Base-by-base conservation (phyloP, 2,797 vertebrate genomes). In the Pelochelys cantorii region DNA sequence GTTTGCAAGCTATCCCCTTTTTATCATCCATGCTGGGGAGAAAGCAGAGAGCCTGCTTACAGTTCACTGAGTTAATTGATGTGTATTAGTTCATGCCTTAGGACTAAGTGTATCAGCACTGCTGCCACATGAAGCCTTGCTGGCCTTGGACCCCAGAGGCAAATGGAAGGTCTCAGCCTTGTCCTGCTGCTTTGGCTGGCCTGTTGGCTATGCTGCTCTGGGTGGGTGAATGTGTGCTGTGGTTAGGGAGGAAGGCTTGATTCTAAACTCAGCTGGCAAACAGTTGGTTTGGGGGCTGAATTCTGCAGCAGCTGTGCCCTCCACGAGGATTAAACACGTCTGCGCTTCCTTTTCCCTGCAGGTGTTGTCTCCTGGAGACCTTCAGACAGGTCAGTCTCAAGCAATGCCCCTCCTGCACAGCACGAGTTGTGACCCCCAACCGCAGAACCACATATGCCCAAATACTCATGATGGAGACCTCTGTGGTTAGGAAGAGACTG, bases 361-460 rank as follows among this genome's bases (percentile, higher is more conserved):
- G 97, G 93, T 95, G 81, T 91, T 97, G 81, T 94, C 95, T 93
- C 89, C 93, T 31, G 87, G 1, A n/a, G 85, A 92, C 56, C 97
- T 97, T 42, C 99, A 98, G 87, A 98, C 93, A 98, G 98, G 99
- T 99, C 42, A 88, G 98, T 98, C 15, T 89, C 37, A 81, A 20
- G 48, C 6, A 2, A 22, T 7, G 53, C 90, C 59, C 18, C 14
- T 82, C 14, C 86, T 17, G 13, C 65, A 29, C 18, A 83, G 20
- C 65, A 22, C 22, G 42, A 48, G 7, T 27, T 29, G 42, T 56
- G 71, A 20, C 60, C 48, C 5, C 42, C 29, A 56, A 5, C 7
- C 71, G 5, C 2, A 3, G 65, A 48, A 84, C 25, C 52, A 4
- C 20, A 22, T 27, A 23, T 27, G n/a, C 25, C 29, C 7, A 54